phyloP scores from a whole-genome alignment of 2,888 invertebrate species.

The Cosmopolites sordidus region DNA sequence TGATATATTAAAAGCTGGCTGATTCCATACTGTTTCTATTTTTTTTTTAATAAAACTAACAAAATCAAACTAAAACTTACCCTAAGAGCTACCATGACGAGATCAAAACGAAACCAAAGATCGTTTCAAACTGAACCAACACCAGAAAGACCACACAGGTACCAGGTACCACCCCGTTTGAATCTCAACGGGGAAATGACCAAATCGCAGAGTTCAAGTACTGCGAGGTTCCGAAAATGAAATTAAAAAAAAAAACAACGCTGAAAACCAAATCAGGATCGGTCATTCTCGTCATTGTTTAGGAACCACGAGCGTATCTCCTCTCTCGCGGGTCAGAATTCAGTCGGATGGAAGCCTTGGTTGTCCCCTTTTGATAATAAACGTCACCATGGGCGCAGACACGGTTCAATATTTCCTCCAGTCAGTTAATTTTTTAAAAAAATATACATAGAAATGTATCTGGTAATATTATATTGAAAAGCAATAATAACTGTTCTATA shows the following conservation, averaged over 20 bases:
- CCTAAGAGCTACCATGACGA: constrained; percentile 11
- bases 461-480: too few species aligned
- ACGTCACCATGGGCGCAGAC: too few species aligned
- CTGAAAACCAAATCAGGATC: constrained; percentile 25
- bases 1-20: too few species aligned
- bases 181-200: background rate
- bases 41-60: too few species aligned
- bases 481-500: too few species aligned
- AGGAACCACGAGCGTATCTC: constrained; percentile 39
- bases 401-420: too few species aligned
- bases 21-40: too few species aligned
- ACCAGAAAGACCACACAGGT: background rate
- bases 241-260: constrained; percentile 6
- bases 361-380: background rate
- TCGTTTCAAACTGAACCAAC: background rate
- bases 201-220: background rate
- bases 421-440: too few species aligned
- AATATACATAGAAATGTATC: too few species aligned
- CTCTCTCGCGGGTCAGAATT: constrained; percentile 36
- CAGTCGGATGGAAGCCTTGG: constrained; percentile 34
- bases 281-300: constrained; percentile 35
- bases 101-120: constrained; percentile 8
- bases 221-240: background rate
- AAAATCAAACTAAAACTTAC: constrained; percentile 4
- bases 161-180: background rate